Base-by-base conservation (phyloP, 2,888 invertebrate species). In the Temnothorax unifasciatus region DNA sequence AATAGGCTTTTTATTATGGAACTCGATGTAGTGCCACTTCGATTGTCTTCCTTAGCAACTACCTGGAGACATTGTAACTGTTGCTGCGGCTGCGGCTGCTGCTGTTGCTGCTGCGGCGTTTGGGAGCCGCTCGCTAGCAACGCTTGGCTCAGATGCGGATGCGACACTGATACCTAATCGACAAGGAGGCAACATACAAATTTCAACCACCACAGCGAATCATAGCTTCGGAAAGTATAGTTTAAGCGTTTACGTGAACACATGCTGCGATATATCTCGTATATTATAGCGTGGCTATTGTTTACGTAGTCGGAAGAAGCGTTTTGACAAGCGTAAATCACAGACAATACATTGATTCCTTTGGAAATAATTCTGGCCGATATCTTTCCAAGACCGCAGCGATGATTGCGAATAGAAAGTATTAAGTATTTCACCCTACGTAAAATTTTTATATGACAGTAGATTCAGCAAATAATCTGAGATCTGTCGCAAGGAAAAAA, bases 1-100 rank as follows among this genome's bases (percentile, higher is more conserved):
- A 99, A 96, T 90, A 99, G 96, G 95, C 98, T 98, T 95, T 99
- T 99, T 95, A 99, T 99, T 91, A 99, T 96, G 85, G 98, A 98
- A 76, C 98, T 97, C 93, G 97, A 97, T 83, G 96, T 96, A 88
- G 95, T 94, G 89, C 95, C 94, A 89, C 92, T 91, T 86, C 94
- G 91, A 81, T 93, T 92, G 85, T 95, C 94, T 84, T 95, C 93
- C 86, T 93, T 93, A 85, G 93, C 90, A 83, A 94, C 91, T 91
- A 94, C 94, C 90, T 93, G 92, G 88, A 92, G 86, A 83, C 92
- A 90, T 84, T 92, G 93, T 57, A 90, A 92, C 47, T 92, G 93
- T 64, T 89, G 90, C 15, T 90, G 91, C 44, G 85, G 85, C 63
- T 90, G 92, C 34, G 88, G 88, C 73, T 90, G 91, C 21, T n/a